Conservation (phyloP, 2,797 vertebrate species). For the Acropternis orthonyx region DNA sequence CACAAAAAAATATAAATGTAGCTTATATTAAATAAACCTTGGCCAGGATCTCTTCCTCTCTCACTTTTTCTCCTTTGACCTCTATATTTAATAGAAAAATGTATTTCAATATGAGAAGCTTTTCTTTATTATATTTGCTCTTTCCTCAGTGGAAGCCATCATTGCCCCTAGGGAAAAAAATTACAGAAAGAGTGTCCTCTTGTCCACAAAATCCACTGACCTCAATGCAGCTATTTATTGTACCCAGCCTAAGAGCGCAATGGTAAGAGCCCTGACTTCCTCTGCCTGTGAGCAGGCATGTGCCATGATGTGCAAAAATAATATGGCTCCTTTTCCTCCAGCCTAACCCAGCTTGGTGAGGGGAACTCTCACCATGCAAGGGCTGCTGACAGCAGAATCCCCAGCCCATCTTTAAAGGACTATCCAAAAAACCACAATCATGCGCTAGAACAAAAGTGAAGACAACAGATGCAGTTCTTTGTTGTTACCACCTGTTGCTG, state of each 20-base stretch:
- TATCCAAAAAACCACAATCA: neutral
- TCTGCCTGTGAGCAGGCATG: neutral
- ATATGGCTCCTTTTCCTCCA: neutral
- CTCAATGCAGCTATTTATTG: neutral
- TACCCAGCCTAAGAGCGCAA: neutral
- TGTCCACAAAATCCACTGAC: neutral
- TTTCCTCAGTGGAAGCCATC: neutral
- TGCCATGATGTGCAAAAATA: neutral
- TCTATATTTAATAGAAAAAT: conserved; percentile 55
- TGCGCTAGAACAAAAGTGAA: neutral
- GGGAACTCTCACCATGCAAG: neutral
- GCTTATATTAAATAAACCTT: conserved; percentile 64
- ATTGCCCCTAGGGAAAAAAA: neutral
- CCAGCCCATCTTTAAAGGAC: neutral
- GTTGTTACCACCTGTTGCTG: neutral
- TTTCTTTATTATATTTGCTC: conserved; percentile 41
- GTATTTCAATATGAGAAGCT: conserved; percentile 43
- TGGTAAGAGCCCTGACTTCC: neutral
- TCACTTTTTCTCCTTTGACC: conserved; percentile 24
- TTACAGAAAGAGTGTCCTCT: neutral
- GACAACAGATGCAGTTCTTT: neutral
- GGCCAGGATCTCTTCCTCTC: conserved; percentile 15
- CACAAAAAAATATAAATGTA: conserved; percentile 53
- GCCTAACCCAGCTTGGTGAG: neutral
- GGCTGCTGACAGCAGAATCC: neutral